A percentile compares a stretch with the other conserved stretches of the same genome.
Evolutionary conservation across 2,113 vertebrate genomes (phyloP).

Genomic region (Rhinoderma darwinii): DNA sequence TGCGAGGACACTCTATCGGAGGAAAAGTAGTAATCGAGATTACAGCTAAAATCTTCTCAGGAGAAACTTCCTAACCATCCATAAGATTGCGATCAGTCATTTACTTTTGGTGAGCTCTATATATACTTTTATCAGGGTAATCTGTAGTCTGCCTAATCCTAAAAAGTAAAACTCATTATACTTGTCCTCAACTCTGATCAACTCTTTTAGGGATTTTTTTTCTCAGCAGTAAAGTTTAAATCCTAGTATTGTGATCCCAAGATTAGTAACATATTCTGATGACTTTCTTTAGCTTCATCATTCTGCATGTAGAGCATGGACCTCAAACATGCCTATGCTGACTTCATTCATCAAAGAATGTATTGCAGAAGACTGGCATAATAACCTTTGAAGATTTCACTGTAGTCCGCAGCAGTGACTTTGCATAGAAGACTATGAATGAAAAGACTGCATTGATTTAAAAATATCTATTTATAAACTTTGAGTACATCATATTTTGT

Average conservation of each 20-base stretch:
- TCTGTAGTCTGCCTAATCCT: not conserved
- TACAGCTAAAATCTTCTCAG: not conserved
- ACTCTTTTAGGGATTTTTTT: not conserved
- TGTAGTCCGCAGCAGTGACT: not conserved
- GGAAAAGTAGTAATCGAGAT: too few relatives aligned
- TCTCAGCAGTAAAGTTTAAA: not conserved
- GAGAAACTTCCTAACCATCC: not conserved
- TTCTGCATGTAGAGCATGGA: not conserved
- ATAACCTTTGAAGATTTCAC: not conserved
- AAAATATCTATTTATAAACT: not conserved
- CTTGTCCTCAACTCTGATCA: not conserved
- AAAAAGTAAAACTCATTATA: constrained; percentile 5
- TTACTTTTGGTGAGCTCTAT: not conserved
- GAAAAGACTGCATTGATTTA: not conserved
- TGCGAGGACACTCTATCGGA: not conserved
- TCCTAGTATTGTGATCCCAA: not conserved
- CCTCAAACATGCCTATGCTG: not conserved
- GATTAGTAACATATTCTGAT: not conserved
- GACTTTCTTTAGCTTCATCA: not conserved
- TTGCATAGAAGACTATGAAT: not conserved
- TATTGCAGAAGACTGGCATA: not conserved
- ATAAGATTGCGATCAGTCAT: not conserved
- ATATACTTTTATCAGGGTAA: not conserved
- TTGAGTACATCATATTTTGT: not conserved
- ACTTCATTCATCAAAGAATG: not conserved